Evolutionary conservation across 2,888 invertebrate species (phyloP), one percentile per base, ranked within the genome.

Genomic region (Phorcus lineatus): DNA sequence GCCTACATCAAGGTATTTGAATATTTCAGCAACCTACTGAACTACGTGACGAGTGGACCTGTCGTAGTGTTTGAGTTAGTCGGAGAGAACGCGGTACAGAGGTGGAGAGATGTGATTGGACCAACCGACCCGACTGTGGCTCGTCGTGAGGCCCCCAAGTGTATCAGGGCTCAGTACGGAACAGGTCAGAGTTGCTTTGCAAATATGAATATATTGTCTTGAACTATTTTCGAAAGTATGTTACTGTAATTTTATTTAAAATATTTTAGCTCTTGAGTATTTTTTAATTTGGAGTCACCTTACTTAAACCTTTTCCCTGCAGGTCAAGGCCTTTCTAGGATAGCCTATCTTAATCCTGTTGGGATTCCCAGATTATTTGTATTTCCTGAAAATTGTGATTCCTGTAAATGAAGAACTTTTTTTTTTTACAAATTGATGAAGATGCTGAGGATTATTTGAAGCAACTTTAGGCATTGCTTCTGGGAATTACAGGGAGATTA

Each of bases 21-120:
- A 36, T 70, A 79, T 84, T 87, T 11, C 84, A 95, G 95, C 81
- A 94, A 95, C 85, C 92, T 96, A 55, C 89, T 96, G 76, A 95
- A 95, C 81, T 94, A 95, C 90, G 92, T 97, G 40, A 95, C 95
- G 36, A 95, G 95, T 66, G 96, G 96, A 19, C 94, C 95, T 17
- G 94, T 96, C 0, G 93, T 96, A 88, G 96, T 95, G 0, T 89
- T 97, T 89, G 96, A 97, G 92, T 90, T 97, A 77, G 95, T 97
- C 74, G 96, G 96, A 0, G 95, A 95, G 86, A 94, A 96, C 92
- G 95, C 95, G 9, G 94, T 96, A 6, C 90, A 93, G 22, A 93
- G 93, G 74, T 95, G 95, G 94, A 89, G 93, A 19, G 94, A 95
- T 85, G 89, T 95, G 47, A 92, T 96, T 80, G 96, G 96, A 13